phyloP scores from a whole-genome alignment of 2,888 invertebrate species.

The Chirona hameri region DNA sequence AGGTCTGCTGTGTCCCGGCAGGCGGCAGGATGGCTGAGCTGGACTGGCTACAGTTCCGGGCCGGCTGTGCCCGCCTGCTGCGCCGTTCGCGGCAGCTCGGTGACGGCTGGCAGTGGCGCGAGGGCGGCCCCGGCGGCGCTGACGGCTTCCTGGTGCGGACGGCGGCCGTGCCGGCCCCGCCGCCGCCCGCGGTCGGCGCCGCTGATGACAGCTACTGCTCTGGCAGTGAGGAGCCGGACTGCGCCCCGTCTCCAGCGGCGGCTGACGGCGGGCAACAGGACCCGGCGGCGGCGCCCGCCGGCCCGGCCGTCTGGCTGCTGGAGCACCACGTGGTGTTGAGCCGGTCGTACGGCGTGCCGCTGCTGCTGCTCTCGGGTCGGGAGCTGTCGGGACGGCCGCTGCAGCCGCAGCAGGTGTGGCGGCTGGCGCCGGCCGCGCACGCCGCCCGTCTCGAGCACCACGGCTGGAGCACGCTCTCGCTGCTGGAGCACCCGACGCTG shows the following conservation, averaged over 20 bases:
- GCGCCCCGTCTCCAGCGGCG: neutral
- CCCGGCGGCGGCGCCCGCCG: no score
- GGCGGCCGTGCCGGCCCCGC: neutral
- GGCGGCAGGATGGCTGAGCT: neutral
- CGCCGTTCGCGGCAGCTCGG: neutral
- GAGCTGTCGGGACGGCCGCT: neutral
- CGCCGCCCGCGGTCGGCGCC: no score
- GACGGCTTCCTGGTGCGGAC: neutral
- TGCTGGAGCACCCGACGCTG: slow-evolving; percentile 37
- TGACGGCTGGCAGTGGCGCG: neutral
- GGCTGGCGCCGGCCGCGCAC: neutral
- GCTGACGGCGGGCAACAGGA: neutral
- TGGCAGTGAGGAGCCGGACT: neutral
- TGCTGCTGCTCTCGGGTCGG: neutral
- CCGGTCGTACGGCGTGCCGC: neutral
- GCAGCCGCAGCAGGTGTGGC: neutral
- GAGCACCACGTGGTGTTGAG: slow-evolving; percentile 24
- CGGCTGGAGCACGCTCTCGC: slow-evolving; percentile 35
- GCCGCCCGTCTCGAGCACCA: slow-evolving; percentile 30
- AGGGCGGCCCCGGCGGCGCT: neutral
- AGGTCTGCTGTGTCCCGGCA: no score
- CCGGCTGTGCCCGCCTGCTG: slow-evolving; percentile 1
- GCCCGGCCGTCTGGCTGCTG: neutral
- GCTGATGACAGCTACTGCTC: neutral
- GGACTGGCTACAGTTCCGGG: neutral